Percentiles rank a stretch among this genome's conserved stretches.
These are phyloP conservation scores for Artemia sinica DNA, from an alignment of 2,888 invertebrate genomes.

Conservation along the genomic window DNA sequence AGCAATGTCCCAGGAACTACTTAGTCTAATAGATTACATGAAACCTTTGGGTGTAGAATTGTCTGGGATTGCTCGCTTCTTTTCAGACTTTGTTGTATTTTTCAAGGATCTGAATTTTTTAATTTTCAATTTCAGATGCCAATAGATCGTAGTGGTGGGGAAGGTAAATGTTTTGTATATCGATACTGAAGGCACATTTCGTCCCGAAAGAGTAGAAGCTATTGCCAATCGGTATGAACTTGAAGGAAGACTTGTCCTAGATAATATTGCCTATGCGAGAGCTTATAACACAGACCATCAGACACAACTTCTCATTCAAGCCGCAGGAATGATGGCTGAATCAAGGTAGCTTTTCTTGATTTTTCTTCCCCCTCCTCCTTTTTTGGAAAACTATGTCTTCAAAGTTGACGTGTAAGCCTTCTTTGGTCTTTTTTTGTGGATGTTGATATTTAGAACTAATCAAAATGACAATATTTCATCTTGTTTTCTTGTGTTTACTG, in stretches of 20 bases:
- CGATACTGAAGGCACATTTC: conserved; percentile 93
- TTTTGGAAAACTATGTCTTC: neutral
- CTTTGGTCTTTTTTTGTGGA: too few relatives aligned
- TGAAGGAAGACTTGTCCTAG: conserved; percentile 68
- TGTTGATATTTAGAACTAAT: neutral
- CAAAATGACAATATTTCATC: neutral
- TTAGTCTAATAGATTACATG: too few relatives aligned
- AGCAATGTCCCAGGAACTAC: too few relatives aligned
- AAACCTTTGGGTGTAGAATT: too few relatives aligned
- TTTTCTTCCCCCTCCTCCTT: neutral
- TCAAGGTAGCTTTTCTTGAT: conserved; percentile 44
- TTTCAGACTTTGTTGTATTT: too few relatives aligned
- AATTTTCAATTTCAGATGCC: conserved; percentile 47
- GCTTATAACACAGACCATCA: conserved; percentile 98
- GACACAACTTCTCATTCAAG: conserved; percentile 67
- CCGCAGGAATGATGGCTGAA: conserved; percentile 96
- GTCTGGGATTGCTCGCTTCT: too few relatives aligned
- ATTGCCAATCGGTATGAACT: conserved; percentile 80
- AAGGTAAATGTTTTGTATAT: conserved; percentile 97
- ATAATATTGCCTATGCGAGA: conserved; percentile 95
- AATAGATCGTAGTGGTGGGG: conserved; percentile 91
- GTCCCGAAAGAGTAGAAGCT: conserved; percentile 81
- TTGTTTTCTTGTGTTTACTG: too few relatives aligned
- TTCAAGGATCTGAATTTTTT: neutral
- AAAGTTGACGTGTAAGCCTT: too few relatives aligned